phyloP scores from a whole-genome alignment of 1,140 invertebrate genomes.

The Achroia grisella region DNA sequence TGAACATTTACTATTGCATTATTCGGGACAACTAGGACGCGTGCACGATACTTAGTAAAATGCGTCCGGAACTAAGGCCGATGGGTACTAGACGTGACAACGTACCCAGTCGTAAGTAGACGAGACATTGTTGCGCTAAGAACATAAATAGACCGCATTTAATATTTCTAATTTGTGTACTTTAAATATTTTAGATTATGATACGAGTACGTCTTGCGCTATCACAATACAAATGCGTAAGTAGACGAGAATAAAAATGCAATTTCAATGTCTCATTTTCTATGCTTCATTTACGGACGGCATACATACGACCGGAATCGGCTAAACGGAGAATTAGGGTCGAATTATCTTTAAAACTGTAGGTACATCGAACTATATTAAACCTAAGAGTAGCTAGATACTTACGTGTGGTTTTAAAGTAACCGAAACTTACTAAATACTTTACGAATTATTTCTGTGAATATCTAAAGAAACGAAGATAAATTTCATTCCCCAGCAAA shows the following conservation, averaged over 20 bases:
- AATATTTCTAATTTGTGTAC: constrained; percentile 3
- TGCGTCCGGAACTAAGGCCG: constrained; percentile 52
- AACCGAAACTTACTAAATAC: constrained; percentile 3
- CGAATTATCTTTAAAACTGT: too few relatives aligned
- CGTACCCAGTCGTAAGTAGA: constrained; percentile 60
- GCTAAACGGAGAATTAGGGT: too few relatives aligned
- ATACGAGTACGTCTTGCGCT: constrained; percentile 66
- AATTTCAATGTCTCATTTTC: not conserved
- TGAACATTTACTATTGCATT: constrained; percentile 16
- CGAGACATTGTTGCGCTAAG: constrained; percentile 4
- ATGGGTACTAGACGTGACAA: constrained; percentile 59
- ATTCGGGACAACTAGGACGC: too few relatives aligned
- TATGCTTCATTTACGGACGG: too few relatives aligned
- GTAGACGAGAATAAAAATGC: constrained; percentile 23
- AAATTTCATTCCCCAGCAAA: constrained; percentile 58
- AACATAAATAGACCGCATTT: not conserved
- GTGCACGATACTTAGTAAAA: constrained; percentile 21
- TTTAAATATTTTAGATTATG: constrained; percentile 64
- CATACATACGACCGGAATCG: too few relatives aligned
- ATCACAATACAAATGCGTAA: constrained; percentile 70
- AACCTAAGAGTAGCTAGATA: too few relatives aligned
- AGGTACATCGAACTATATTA: too few relatives aligned
- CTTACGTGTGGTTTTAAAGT: constrained; percentile 13
- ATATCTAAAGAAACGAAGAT: constrained; percentile 1
- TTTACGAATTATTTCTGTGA: not conserved